Percentiles rank a stretch among this genome's conserved stretches.
phyloP scores from a whole-genome alignment of 2,888 invertebrate genomes.

The Andrena hattorfiana region DNA sequence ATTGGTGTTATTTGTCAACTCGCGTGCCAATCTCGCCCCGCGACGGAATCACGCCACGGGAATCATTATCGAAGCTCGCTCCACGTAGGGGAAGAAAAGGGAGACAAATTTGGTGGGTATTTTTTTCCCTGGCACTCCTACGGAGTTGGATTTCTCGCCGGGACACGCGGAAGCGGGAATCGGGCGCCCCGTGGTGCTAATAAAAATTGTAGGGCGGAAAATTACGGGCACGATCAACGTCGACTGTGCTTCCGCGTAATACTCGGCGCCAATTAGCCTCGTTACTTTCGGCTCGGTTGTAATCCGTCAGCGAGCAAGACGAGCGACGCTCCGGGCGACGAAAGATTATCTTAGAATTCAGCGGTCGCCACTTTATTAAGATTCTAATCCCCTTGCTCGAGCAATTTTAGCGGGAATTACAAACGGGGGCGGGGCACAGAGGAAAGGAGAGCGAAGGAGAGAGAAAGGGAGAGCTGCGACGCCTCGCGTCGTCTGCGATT shows the following conservation, averaged over 20 bases:
- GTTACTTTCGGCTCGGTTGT: conserved; percentile 26
- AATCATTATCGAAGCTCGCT: conserved; percentile 68
- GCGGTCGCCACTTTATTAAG: conserved; percentile 44
- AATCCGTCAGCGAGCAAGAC: conserved; percentile 13
- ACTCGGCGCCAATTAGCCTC: conserved; percentile 29
- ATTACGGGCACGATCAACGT: conserved; percentile 38
- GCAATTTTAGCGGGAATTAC: conserved; percentile 22
- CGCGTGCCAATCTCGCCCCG: conserved; percentile 45
- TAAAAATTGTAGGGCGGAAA: conserved; percentile 48
- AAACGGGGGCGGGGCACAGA: background rate
- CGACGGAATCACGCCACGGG: conserved; percentile 62
- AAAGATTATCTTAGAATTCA: conserved; percentile 45
- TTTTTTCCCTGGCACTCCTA: background rate
- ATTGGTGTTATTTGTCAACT: conserved; percentile 74
- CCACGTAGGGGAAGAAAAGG: conserved; percentile 42
- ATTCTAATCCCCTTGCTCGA: conserved; percentile 39
- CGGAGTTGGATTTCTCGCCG: background rate
- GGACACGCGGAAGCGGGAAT: conserved; percentile 20
- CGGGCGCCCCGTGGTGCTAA: conserved; percentile 31
- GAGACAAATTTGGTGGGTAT: conserved; percentile 53
- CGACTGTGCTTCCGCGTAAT: conserved; percentile 13
- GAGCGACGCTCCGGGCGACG: conserved; percentile 19
- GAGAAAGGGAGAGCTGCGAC: conserved; percentile 5
- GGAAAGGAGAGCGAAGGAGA: background rate
- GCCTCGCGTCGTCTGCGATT: conserved; percentile 36